Base-by-base conservation (phyloP, 2,888 invertebrate species). In the Netelia fuscicornis region DNA sequence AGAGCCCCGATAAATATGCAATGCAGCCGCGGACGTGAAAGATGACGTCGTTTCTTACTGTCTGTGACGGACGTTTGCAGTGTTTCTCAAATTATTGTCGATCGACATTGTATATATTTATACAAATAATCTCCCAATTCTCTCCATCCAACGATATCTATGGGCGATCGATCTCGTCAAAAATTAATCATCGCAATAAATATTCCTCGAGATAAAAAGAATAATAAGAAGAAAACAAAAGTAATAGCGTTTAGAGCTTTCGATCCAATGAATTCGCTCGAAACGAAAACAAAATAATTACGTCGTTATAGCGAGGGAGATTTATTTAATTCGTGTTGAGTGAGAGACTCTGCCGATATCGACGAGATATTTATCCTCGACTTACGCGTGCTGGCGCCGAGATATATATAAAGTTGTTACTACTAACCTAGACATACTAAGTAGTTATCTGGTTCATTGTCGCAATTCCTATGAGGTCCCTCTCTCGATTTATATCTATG, bases 391-490 rank as follows among this genome's bases (percentile, higher is more conserved):
- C 89, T 83, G 11, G 87, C 86, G 83, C 9, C 37, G 54, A 86
- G 83, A 84, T 87, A 88, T 86, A 87, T 87, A 89, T 87, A 89
- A 88, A 89, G 89, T 90, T 91, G 90, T 90, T 87, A 90, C 90
- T 91, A 90, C 89, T 91, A 92, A 92, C 92, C 91, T 92, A 91
- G 92, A 92, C 91, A 91, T 87, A 90, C 88, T 90, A 81, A 79
- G 84, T 80, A 75, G 86, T 88, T 90, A 92, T 91, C 90, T 92
- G 89, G 92, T 92, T 92, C 92, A 92, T 92, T 92, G 92, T 91
- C 92, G 90, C 88, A 87, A 89, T 88, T 88, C 85, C 75, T 71
- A n/a, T 65, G 64, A 68, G 70, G 48, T 75, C 44, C 75, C 70
- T 60, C 70, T 52, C 68, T 54, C 48, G 13, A n/a, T 44, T 54